Percentiles rank a stretch among this genome's conserved stretches.
phyloP scores from a whole-genome alignment of 2,113 vertebrate genomes.

The Trichechus manatus region DNA sequence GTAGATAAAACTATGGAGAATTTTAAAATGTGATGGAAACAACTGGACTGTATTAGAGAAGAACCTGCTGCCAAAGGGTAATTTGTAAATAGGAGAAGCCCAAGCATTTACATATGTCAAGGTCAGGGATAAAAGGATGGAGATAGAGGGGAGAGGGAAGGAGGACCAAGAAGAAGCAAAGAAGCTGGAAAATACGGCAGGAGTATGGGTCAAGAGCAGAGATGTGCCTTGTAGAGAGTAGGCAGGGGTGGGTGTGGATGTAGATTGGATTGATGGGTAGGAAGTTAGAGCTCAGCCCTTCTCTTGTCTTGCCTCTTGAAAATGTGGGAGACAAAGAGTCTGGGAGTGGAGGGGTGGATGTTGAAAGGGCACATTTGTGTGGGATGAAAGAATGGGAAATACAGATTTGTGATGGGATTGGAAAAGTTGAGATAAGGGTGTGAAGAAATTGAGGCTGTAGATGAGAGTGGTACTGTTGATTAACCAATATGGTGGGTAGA shows the following conservation, averaged over 20 bases:
- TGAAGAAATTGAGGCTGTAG: not conserved
- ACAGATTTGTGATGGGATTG: not conserved
- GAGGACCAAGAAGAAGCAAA: not conserved
- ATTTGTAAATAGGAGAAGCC: not conserved
- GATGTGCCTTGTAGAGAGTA: not conserved
- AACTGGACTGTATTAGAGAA: not conserved
- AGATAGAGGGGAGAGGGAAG: not conserved
- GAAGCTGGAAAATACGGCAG: not conserved
- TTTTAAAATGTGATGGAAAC: not conserved
- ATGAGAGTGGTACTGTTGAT: not conserved
- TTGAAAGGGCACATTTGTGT: not conserved
- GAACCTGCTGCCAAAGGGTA: not conserved
- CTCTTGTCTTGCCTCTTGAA: not conserved
- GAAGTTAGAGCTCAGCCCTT: not conserved
- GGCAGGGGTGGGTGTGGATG: not conserved
- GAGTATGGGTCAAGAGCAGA: too few relatives aligned
- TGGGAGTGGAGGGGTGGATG: not conserved
- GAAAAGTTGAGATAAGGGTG: not conserved
- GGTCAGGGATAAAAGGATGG: not conserved
- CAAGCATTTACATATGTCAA: not conserved
- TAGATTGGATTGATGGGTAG: too few relatives aligned
- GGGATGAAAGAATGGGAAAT: not conserved
- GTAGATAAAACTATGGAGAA: not conserved
- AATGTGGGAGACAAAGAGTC: not conserved
- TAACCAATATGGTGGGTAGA: accelerated